Percentiles rank a stretch among this genome's conserved stretches.
Conservation (phyloP, 2,797 vertebrate genomes). For the Ctenopoma multispine region DNA sequence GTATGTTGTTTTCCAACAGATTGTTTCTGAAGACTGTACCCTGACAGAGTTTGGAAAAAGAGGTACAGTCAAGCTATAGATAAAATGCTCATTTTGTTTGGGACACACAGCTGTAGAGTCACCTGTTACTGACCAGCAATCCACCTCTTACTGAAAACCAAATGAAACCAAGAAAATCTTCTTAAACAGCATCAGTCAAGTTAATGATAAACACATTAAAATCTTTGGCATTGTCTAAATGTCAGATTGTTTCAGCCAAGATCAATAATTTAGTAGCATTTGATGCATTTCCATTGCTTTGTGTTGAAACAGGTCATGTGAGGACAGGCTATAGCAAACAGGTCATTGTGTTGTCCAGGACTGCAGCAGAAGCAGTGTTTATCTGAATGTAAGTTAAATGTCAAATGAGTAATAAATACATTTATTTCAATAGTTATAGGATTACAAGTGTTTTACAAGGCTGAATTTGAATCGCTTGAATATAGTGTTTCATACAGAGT, state of each 20-base stretch:
- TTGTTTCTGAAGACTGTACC: slow-evolving; percentile 7
- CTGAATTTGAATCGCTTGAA: slow-evolving; percentile 59
- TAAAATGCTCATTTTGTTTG: background rate
- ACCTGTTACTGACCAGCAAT: background rate
- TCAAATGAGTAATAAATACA: slow-evolving; percentile 1
- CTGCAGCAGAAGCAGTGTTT: slow-evolving; percentile 22
- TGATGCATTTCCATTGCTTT: slow-evolving; percentile 19
- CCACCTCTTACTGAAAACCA: background rate
- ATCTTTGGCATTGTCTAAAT: background rate
- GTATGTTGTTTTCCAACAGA: slow-evolving; percentile 10
- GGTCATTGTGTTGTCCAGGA: slow-evolving; percentile 22
- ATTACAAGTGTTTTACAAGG: slow-evolving; percentile 36
- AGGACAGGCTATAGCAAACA: slow-evolving; percentile 5
- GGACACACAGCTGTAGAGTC: slow-evolving; percentile 17
- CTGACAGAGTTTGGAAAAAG: slow-evolving; percentile 18
- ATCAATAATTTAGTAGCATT: slow-evolving; percentile 2
- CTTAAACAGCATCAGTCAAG: slow-evolving; percentile 10
- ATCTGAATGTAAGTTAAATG: background rate
- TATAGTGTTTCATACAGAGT: slow-evolving; percentile 63
- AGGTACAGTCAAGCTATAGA: background rate
- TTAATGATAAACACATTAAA: slow-evolving; percentile 12
- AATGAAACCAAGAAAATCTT: background rate
- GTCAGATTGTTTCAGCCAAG: slow-evolving; percentile 4
- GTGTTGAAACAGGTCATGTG: slow-evolving; percentile 18
- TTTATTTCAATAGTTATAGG: slow-evolving; percentile 25